These are phyloP conservation scores for Caligus rogercresseyi DNA, from an alignment of 1,140 invertebrate genomes.

Conservation along the genomic window DNA sequence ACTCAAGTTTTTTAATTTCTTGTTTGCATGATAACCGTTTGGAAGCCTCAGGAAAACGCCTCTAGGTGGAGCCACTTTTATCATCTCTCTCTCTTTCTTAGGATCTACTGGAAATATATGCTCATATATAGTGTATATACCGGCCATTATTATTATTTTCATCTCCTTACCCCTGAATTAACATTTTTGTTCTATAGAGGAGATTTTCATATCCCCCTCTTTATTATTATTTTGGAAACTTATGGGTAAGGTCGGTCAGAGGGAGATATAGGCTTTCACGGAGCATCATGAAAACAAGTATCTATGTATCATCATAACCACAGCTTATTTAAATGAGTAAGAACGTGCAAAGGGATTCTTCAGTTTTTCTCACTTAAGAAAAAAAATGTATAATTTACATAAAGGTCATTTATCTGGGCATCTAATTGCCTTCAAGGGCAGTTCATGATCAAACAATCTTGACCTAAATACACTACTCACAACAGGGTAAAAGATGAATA, in stretches of 20 bases:
- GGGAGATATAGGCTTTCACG: neutral
- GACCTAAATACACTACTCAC: neutral
- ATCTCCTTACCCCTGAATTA: neutral
- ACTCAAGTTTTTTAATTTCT: too few relatives aligned
- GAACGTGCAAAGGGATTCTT: neutral
- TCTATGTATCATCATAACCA: neutral
- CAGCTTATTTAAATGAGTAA: neutral
- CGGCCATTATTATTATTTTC: too few relatives aligned
- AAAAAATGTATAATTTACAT: slow-evolving; percentile 1
- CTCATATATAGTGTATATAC: too few relatives aligned
- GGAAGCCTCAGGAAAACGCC: too few relatives aligned
- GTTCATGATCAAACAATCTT: neutral
- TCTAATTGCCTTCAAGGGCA: neutral
- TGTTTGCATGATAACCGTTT: too few relatives aligned
- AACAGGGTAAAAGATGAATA: neutral
- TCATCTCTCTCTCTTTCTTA: too few relatives aligned
- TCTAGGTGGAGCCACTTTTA: too few relatives aligned
- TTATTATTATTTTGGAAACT: neutral
- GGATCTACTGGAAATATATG: too few relatives aligned
- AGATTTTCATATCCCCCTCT: neutral
- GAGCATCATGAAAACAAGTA: neutral
- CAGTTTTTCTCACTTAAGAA: neutral
- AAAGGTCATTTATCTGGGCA: neutral
- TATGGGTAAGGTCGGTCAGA: neutral
- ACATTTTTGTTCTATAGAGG: neutral